A percentile compares a stretch with the other conserved stretches of the same genome.
Conservation (phyloP, 2,113 vertebrate genomes). For the Manacus vitellinus region DNA sequence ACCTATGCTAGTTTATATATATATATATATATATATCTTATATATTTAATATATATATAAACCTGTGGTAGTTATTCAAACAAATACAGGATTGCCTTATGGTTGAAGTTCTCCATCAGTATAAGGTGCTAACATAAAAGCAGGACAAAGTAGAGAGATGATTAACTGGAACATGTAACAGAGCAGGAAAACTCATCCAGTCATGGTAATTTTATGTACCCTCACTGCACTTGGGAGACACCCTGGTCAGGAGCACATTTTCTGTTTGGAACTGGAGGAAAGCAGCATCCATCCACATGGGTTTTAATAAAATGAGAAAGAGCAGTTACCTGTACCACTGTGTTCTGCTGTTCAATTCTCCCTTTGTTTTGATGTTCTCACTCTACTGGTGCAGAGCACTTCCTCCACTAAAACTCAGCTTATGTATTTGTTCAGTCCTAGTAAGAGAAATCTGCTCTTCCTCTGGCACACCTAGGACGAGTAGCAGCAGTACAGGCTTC, state of each 20-base stretch:
- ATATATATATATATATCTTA: neutral
- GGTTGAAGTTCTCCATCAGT: neutral
- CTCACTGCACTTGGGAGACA: neutral
- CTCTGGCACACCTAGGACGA: rapidly evolving
- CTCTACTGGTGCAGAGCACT: neutral
- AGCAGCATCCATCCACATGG: neutral
- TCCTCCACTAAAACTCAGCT: neutral
- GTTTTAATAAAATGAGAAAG: neutral
- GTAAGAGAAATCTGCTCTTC: neutral
- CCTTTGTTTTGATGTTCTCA: neutral
- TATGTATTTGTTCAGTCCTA: neutral
- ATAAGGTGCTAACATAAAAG: neutral
- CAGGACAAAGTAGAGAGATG: neutral
- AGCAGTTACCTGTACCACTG: neutral
- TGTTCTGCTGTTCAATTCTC: neutral
- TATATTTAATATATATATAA: neutral
- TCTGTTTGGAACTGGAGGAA: neutral
- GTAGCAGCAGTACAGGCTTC: neutral
- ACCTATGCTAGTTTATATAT: neutral
- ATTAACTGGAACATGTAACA: neutral
- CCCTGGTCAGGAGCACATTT: neutral
- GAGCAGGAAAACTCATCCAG: neutral
- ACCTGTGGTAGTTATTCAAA: neutral
- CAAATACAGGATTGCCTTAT: neutral
- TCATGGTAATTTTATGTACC: neutral